Base-by-base conservation (phyloP, 2,113 vertebrate genomes). In the Brachyhypopomus occidentalis region DNA sequence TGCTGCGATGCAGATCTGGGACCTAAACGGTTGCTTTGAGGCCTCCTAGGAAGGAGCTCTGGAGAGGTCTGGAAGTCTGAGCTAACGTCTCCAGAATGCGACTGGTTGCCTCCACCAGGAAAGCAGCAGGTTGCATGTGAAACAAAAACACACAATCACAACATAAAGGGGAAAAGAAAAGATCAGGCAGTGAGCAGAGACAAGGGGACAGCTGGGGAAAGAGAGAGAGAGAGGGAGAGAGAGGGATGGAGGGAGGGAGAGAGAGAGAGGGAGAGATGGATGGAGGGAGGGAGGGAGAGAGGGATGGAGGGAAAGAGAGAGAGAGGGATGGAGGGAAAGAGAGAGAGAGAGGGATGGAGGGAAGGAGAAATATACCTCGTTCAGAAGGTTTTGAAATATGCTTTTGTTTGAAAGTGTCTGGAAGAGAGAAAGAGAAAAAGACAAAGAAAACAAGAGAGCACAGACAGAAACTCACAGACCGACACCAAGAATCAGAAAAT, bases 361-460 rank as follows among this genome's bases (percentile, higher is more conserved):
- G 0, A 78, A 87, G 91, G 90, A 91, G 88, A 71, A 87, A 89
- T 90, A 91, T 95, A 96, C 95, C 95, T 95, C 94, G 92, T 91
- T 95, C 94, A 84, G 95, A 94, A 91, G 93, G 90, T 96, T 95
- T 95, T 92, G 94, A 93, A 94, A 93, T 91, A 94, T 95, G 95
- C 94, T 95, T 95, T 95, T 94, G 94, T 95, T 95, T 96, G 95
- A 94, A 94, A 95, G 94, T 94, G 92, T 95, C 94, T 95, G 95
- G 94, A 96, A 96, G 88, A 94, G 93, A 95, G 92, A 94, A 25
- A 84, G n/a, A 78, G 52, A 78, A 30, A 30, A 30, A 30, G 30
- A 30, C 30, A 25, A 84, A 72, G 1, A 60, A 0, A n/a, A 86
- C 84, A 84, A 73, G 83, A 77, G 1, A 83, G 89, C 88, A 89